Base-by-base conservation (phyloP, 2,797 vertebrate genomes). In the Pseudocheirus occidentalis region DNA sequence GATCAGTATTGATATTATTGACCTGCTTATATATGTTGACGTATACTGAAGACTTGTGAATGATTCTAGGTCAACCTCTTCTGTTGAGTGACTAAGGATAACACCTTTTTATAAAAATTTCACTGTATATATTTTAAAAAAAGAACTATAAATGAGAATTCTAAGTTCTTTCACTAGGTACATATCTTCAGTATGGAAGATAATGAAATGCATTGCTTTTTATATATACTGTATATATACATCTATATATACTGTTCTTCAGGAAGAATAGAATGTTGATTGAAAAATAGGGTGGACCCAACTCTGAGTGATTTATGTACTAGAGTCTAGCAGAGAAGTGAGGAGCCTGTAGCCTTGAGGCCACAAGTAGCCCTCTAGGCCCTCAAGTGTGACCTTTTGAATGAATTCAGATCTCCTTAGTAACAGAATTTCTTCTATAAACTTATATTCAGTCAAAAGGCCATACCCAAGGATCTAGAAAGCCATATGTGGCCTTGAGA, bases 101-200 rank as follows among this genome's bases (percentile, higher is more conserved):
- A 34, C 53, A 21, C 89, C 59, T 16, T 89, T 96, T 40, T 40
- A n/a, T 7, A 81, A 81, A 40, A 81, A 40, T 24, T 81, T 46
- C 16, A 10, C n/a, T 90, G 24, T 56, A 59, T 94, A 18, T 5
- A 34, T 95, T 95, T 92, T 89, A 95, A 95, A 93, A 92, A 91
- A 5, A 91, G 52, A 46, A 54, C 40, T 92, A 0, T 92, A 56
- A 52, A 34, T 90, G 50, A 92, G 93, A 91, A 95, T 62, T 31
- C 57, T 92, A 59, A 34, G 92, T 94, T 95, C 29, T 34, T 90
- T 21, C 92, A 50, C 55, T n/a, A 91, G 90, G 40, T 73, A 14
- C 90, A 62, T 90, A 93, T n/a, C n/a, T n/a, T n/a, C n/a, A 93
- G 59, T 90, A n/a, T 40, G 91, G 40, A 93, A 28, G 16, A 50